phyloP scores from a whole-genome alignment of 2,888 invertebrate species.

The Apodemia duryi region DNA sequence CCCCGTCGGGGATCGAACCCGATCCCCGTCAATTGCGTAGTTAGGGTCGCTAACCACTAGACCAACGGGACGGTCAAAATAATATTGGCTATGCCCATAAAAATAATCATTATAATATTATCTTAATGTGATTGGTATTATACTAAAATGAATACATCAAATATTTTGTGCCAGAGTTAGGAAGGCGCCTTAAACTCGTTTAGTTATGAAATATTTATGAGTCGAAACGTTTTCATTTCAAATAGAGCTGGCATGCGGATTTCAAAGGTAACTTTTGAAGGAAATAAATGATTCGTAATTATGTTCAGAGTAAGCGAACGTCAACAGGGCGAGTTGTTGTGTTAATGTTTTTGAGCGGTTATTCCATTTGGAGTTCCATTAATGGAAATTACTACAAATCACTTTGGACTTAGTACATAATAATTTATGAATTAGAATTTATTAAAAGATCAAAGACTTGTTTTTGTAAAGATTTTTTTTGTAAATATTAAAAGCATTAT shows the following conservation, averaged over 20 bases:
- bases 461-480: no score
- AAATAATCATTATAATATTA: not conserved
- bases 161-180: constrained; percentile 25
- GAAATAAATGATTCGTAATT: constrained; percentile 37
- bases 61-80: no score
- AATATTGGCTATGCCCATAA: no score
- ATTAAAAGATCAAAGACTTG: no score
- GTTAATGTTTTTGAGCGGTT: constrained; percentile 20
- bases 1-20: no score
- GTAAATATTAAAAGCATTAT: no score
- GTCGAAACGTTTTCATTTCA: constrained; percentile 39
- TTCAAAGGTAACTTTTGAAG: constrained; percentile 37
- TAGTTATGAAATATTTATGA: constrained; percentile 57
- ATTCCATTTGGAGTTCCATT: constrained; percentile 15
- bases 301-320: constrained; percentile 30
- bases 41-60: no score
- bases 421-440: not conserved
- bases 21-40: no score
- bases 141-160: constrained; percentile 28
- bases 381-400: not conserved
- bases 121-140: not conserved
- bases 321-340: constrained; percentile 24
- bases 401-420: not conserved
- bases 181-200: constrained; percentile 33
- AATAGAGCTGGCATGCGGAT: constrained; percentile 35